These are phyloP conservation scores for Alcedo quadribrachys DNA, from an alignment of 2,797 vertebrate genomes.

Conservation along the genomic window DNA sequence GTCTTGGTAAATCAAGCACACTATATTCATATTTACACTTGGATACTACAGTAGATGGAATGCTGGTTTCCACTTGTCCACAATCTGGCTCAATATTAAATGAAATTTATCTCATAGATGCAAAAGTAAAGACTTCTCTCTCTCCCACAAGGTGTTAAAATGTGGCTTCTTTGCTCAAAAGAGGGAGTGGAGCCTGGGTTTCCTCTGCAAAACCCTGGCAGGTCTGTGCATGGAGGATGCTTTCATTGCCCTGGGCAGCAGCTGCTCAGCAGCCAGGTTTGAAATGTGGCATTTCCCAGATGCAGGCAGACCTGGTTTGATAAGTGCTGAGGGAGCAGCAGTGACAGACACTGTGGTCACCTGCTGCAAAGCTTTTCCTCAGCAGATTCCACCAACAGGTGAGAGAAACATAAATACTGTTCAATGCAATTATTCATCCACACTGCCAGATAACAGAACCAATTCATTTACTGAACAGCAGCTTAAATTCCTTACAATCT, in stretches of 20 bases:
- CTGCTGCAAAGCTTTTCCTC: not conserved
- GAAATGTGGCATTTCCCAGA: not conserved
- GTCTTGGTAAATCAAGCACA: not conserved
- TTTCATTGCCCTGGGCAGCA: not conserved
- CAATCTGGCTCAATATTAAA: not conserved
- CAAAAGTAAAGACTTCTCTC: not conserved
- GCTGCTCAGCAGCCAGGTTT: not conserved
- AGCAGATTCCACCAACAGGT: not conserved
- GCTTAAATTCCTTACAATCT: not conserved
- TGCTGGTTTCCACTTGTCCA: not conserved
- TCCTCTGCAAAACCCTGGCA: not conserved
- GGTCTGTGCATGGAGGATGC: not conserved
- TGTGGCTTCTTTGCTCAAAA: not conserved
- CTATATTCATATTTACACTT: not conserved
- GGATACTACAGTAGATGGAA: not conserved
- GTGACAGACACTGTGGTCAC: not conserved
- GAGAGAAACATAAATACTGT: not conserved
- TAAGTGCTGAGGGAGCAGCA: not conserved
- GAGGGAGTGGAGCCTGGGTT: not conserved
- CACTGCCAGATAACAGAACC: not conserved
- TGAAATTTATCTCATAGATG: not conserved
- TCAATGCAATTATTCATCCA: not conserved
- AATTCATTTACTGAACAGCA: not conserved
- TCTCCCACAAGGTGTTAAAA: not conserved
- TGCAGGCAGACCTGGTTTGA: not conserved